A percentile compares a stretch with the other conserved stretches of the same genome.
phyloP scores from a whole-genome alignment of 2,113 vertebrate species.

The Limnothrissa miodon region DNA sequence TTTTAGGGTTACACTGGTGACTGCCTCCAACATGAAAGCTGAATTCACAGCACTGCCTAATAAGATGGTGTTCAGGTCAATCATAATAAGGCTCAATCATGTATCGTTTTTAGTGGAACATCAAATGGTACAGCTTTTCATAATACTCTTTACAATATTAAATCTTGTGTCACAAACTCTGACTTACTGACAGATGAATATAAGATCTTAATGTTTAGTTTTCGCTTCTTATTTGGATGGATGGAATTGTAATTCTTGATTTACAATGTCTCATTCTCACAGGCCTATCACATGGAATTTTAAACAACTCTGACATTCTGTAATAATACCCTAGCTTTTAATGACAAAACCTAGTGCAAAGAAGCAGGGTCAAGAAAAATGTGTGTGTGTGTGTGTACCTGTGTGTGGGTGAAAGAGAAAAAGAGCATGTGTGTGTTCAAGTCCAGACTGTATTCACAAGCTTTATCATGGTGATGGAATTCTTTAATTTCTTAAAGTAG shows the following conservation, averaged over 20 bases:
- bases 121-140: background rate
- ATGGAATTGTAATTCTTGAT: background rate
- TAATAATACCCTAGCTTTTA: background rate
- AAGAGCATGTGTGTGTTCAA: background rate
- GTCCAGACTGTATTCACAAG: background rate
- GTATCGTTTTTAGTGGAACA: background rate
- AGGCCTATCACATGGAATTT: background rate
- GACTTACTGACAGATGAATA: background rate
- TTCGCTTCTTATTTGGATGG: background rate
- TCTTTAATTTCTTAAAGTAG: background rate
- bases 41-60: constrained; percentile 2
- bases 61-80: constrained; percentile 7
- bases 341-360: background rate
- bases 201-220: background rate
- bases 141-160: background rate
- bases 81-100: constrained; percentile 11
- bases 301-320: constrained; percentile 3
- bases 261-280: background rate
- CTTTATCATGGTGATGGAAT: background rate
- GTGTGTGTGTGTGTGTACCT: background rate
- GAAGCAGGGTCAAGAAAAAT: constrained; percentile 8
- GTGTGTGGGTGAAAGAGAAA: background rate
- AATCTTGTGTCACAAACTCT: background rate
- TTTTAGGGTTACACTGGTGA: constrained; percentile 54
- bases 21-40: constrained; percentile 29